Conservation (phyloP, 2,888 invertebrate genomes). For the Ormyrus pomaceus region DNA sequence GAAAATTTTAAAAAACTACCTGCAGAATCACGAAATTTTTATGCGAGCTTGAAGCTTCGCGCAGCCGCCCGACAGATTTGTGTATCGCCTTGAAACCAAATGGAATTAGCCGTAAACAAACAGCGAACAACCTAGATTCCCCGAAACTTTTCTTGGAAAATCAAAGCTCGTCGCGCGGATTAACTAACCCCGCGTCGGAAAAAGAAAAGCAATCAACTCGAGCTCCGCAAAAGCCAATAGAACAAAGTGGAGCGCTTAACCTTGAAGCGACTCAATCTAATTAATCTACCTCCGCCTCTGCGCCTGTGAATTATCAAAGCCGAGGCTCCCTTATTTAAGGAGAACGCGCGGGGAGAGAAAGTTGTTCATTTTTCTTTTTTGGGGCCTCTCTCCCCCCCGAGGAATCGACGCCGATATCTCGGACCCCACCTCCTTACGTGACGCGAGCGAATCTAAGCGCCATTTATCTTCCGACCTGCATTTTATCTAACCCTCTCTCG, state of each 20-base stretch:
- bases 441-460: constrained; percentile 49
- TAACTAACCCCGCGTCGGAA: too few relatives aligned
- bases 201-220: neutral
- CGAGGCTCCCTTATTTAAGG: neutral
- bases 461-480: constrained; percentile 53
- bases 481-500: constrained; percentile 20
- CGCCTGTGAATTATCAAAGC: constrained; percentile 40
- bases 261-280: constrained; percentile 35
- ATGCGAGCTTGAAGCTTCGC: too few relatives aligned
- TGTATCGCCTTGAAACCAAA: too few relatives aligned
- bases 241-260: constrained; percentile 42
- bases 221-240: constrained; percentile 33
- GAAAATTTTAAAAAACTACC: too few relatives aligned
- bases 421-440: constrained; percentile 14
- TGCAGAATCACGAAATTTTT: too few relatives aligned
- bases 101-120: too few relatives aligned
- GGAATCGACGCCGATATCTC: constrained; percentile 50
- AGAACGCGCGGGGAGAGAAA: constrained; percentile 21
- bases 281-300: constrained; percentile 16
- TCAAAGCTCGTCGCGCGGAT: too few relatives aligned
- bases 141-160: too few relatives aligned
- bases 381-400: constrained; percentile 17
- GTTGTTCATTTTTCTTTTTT: constrained; percentile 50
- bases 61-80: too few relatives aligned
- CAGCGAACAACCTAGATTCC: too few relatives aligned